A percentile compares a stretch with the other conserved stretches of the same genome.
Evolutionary conservation across 2,888 invertebrate genomes (phyloP).

Genomic region (Hypena proboscidalis): DNA sequence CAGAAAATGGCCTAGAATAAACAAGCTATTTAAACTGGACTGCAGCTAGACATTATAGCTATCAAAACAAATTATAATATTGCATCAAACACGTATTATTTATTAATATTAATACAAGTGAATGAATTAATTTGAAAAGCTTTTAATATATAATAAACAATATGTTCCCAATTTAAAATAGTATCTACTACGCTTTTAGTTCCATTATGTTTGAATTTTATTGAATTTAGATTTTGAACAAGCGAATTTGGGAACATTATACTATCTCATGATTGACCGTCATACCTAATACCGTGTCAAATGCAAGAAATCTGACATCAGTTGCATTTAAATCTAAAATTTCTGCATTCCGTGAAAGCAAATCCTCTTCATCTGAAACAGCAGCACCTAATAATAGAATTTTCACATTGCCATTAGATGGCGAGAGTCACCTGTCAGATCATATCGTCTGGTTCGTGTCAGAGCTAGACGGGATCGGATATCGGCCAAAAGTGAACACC

Average conservation of each 20-base stretch:
- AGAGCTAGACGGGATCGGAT: conserved; percentile 32
- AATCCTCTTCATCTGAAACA: conserved; percentile 8
- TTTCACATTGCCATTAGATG: conserved; percentile 56
- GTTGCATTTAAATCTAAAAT: neutral
- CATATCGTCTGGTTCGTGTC: conserved; percentile 56
- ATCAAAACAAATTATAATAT: neutral
- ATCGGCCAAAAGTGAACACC: conserved; percentile 38
- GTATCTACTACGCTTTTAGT: too few relatives aligned
- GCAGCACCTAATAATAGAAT: conserved; percentile 53
- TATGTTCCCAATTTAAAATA: too few relatives aligned
- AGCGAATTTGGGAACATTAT: too few relatives aligned
- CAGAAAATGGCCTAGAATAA: conserved; percentile 41
- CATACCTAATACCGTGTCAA: too few relatives aligned
- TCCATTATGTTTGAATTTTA: too few relatives aligned
- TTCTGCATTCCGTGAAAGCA: conserved; percentile 3
- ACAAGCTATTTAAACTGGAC: conserved; percentile 26
- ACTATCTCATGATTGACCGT: too few relatives aligned
- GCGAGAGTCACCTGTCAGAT: conserved; percentile 60
- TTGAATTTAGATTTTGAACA: too few relatives aligned
- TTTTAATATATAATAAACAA: too few relatives aligned
- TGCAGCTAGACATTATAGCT: neutral
- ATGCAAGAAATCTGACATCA: neutral
- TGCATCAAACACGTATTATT: neutral
- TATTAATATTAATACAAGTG: too few relatives aligned
- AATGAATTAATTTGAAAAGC: too few relatives aligned